Percentiles rank a stretch among this genome's conserved stretches.
phyloP scores from a whole-genome alignment of 2,888 invertebrate species.

The Cordilura impudica region DNA sequence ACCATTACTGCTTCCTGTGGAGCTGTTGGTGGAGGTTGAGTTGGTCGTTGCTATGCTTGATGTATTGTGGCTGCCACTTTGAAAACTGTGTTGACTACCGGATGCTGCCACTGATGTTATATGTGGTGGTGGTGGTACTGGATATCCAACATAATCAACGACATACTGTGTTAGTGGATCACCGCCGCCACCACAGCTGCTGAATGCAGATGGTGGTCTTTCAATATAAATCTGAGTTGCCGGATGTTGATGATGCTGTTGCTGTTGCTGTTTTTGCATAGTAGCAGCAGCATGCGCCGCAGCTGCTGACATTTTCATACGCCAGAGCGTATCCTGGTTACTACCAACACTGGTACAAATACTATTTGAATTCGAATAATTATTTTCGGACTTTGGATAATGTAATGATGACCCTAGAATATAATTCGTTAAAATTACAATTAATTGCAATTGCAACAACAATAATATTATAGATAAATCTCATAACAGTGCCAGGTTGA shows the following conservation, averaged over 20 bases:
- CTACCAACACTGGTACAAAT: constrained; percentile 64
- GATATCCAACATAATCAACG: constrained; percentile 72
- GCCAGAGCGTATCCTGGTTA: constrained; percentile 73
- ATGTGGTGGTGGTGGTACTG: constrained; percentile 69
- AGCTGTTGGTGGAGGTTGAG: constrained; percentile 45
- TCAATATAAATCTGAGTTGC: constrained; percentile 71
- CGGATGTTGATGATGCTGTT: constrained; percentile 62
- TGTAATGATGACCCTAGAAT: constrained; percentile 69
- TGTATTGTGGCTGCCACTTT: constrained; percentile 56
- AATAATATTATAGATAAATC: not conserved
- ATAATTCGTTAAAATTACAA: constrained; percentile 18
- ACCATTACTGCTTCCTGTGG: constrained; percentile 47
- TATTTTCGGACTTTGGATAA: constrained; percentile 69
- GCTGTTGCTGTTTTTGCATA: constrained; percentile 53
- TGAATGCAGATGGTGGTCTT: constrained; percentile 70
- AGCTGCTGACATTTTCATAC: constrained; percentile 70
- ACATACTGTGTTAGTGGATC: constrained; percentile 66
- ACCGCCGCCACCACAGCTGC: constrained; percentile 55
- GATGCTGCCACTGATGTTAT: constrained; percentile 71
- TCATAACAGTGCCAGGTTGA: not conserved
- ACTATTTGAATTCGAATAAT: constrained; percentile 72
- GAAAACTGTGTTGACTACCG: constrained; percentile 72
- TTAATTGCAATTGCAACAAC: not conserved
- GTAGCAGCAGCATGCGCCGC: constrained; percentile 49
- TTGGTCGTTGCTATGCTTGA: constrained; percentile 44